Conservation (phyloP, 2,888 invertebrate genomes). For the Microctonus hyperodae region DNA sequence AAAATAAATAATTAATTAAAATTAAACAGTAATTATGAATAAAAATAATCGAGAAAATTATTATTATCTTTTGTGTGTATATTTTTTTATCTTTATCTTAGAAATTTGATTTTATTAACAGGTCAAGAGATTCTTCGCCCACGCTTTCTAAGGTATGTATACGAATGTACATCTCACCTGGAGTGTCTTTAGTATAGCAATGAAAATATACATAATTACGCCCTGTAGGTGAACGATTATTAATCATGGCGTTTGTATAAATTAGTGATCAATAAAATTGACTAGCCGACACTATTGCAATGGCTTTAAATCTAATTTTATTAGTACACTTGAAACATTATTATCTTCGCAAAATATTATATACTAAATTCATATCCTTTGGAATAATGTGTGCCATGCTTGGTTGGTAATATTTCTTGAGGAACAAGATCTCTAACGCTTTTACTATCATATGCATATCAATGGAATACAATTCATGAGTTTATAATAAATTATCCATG, state of each 20-base stretch:
- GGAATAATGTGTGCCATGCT: too few species aligned
- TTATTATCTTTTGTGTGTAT: neutral
- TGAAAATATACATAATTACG: slow-evolving; percentile 50
- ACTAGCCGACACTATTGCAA: slow-evolving; percentile 34
- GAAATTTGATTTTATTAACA: slow-evolving; percentile 42
- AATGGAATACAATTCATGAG: neutral
- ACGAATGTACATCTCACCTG: slow-evolving; percentile 38
- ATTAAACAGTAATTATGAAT: too few species aligned
- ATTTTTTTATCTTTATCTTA: neutral
- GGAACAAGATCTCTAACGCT: slow-evolving; percentile 4
- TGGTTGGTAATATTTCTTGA: slow-evolving; percentile 1
- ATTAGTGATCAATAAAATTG: slow-evolving; percentile 46
- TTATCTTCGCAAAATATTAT: slow-evolving; percentile 4
- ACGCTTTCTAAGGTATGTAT: slow-evolving; percentile 33
- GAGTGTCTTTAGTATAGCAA: slow-evolving; percentile 36
- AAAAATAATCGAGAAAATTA: too few species aligned
- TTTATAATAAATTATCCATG: neutral
- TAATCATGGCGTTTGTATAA: slow-evolving; percentile 47
- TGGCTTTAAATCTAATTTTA: slow-evolving; percentile 6
- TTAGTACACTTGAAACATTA: slow-evolving; percentile 10
- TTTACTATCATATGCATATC: neutral
- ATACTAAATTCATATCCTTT: too few species aligned
- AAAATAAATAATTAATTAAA: too few species aligned
- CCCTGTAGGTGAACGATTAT: slow-evolving; percentile 43
- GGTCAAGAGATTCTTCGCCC: slow-evolving; percentile 40